Percentiles rank a stretch among this genome's conserved stretches.
phyloP scores from a whole-genome alignment of 2,888 invertebrate species.

The Sarcophaga variegata region DNA sequence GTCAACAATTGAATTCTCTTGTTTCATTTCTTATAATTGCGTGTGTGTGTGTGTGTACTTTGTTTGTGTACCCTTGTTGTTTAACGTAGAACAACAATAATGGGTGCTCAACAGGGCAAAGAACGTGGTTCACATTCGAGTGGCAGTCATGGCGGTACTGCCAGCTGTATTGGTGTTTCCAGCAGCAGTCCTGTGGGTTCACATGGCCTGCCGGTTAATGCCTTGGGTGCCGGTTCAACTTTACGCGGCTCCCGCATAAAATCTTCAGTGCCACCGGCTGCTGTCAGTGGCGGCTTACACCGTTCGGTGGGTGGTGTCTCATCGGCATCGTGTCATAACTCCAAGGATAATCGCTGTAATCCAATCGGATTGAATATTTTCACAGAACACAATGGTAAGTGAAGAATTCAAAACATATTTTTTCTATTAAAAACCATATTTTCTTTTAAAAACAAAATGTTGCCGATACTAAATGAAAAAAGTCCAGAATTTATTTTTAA shows the following conservation, averaged over 20 bases:
- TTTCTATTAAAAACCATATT: background rate
- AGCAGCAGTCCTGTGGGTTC: conserved; percentile 78
- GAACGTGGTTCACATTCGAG: conserved; percentile 86
- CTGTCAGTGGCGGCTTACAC: conserved; percentile 70
- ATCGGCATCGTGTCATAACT: conserved; percentile 75
- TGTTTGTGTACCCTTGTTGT: conserved; percentile 32
- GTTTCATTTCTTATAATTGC: too few species aligned
- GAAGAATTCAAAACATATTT: background rate
- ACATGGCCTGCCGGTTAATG: conserved; percentile 79
- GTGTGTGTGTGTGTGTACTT: background rate
- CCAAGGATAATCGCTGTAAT: conserved; percentile 87
- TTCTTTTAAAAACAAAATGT: background rate
- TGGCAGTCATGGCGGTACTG: conserved; percentile 77
- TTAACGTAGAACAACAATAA: conserved; percentile 76
- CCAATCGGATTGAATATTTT: conserved; percentile 93
- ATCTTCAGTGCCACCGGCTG: conserved; percentile 74
- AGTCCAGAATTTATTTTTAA: too few species aligned
- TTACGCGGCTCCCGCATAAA: conserved; percentile 89
- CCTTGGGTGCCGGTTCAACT: conserved; percentile 83
- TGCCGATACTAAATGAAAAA: background rate
- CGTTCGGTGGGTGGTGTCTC: conserved; percentile 62
- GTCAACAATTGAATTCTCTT: conserved; percentile 6
- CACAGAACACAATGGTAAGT: conserved; percentile 96
- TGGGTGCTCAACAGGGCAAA: conserved; percentile 97
- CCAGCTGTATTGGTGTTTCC: conserved; percentile 84